A percentile compares a stretch with the other conserved stretches of the same genome.
Evolutionary conservation across 2,797 vertebrate genomes (phyloP).

Genomic region (Pristis pectinata): DNA sequence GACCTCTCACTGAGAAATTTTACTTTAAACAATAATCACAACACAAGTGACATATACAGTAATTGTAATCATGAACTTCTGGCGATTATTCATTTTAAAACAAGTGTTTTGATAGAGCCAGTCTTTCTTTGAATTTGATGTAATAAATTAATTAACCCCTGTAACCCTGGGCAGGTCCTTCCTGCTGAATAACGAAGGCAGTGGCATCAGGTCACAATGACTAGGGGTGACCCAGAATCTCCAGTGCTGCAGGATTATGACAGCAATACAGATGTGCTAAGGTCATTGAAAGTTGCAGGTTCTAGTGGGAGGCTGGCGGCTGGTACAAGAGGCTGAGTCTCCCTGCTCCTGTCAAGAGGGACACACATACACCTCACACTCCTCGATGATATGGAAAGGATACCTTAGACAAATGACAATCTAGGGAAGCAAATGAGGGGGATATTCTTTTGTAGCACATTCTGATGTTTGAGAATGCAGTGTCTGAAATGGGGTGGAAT

Average conservation of each 20-base stretch:
- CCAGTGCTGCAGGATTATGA: not conserved
- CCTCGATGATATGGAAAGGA: not conserved
- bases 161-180: not conserved
- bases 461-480: not conserved
- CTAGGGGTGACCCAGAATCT: not conserved
- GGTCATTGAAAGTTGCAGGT: not conserved
- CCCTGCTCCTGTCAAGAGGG: too few relatives aligned
- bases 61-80: not conserved
- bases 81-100: not conserved
- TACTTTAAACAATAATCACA: not conserved
- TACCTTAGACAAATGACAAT: not conserved
- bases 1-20: not conserved
- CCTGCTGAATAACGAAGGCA: not conserved
- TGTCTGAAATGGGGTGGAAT: not conserved
- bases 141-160: slow-evolving; percentile 13
- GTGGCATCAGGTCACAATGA: not conserved
- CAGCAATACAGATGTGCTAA: not conserved
- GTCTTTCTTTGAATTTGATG: not conserved
- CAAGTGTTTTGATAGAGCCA: not conserved
- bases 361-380: not conserved
- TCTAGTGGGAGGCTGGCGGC: not conserved
- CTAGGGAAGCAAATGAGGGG: not conserved
- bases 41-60: not conserved
- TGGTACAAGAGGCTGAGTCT: too few relatives aligned
- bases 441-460: not conserved